These are phyloP conservation scores for Apis cerana DNA, from an alignment of 1,140 invertebrate genomes.

Conservation along the genomic window DNA sequence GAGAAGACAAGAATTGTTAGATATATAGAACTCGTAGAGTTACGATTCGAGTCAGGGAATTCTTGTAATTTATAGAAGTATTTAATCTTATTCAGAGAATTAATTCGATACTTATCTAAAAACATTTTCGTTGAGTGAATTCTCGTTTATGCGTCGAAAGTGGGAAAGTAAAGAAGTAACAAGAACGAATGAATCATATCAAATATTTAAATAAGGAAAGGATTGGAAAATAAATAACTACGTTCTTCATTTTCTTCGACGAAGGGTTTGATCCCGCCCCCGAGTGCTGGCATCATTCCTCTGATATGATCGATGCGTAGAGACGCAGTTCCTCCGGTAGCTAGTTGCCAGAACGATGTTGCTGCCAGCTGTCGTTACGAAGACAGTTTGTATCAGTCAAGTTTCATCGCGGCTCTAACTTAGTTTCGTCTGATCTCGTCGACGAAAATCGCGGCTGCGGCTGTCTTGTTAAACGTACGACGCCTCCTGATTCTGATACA, in stretches of 20 bases:
- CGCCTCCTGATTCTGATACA: slow-evolving; percentile 17
- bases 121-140: too few relatives aligned
- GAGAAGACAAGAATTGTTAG: too few relatives aligned
- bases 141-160: too few relatives aligned
- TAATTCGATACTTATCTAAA: too few relatives aligned
- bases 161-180: too few relatives aligned
- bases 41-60: too few relatives aligned
- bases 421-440: slow-evolving; percentile 56
- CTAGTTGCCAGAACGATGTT: slow-evolving; percentile 57
- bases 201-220: too few relatives aligned
- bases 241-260: not conserved
- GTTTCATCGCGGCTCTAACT: slow-evolving; percentile 71
- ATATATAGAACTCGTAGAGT: too few relatives aligned
- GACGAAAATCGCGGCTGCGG: slow-evolving; percentile 62
- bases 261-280: slow-evolving; percentile 5
- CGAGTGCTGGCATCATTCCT: not conserved
- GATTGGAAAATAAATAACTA: not conserved
- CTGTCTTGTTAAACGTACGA: slow-evolving; percentile 49
- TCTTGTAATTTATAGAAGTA: too few relatives aligned
- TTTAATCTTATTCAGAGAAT: too few relatives aligned
- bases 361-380: slow-evolving; percentile 65
- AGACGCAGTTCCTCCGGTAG: slow-evolving; percentile 30
- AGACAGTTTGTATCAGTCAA: slow-evolving; percentile 69
- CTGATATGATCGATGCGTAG: slow-evolving; percentile 57
- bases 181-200: too few relatives aligned